Conservation (phyloP, 2,113 vertebrate genomes). For the Myrmecophaga tridactyla region DNA sequence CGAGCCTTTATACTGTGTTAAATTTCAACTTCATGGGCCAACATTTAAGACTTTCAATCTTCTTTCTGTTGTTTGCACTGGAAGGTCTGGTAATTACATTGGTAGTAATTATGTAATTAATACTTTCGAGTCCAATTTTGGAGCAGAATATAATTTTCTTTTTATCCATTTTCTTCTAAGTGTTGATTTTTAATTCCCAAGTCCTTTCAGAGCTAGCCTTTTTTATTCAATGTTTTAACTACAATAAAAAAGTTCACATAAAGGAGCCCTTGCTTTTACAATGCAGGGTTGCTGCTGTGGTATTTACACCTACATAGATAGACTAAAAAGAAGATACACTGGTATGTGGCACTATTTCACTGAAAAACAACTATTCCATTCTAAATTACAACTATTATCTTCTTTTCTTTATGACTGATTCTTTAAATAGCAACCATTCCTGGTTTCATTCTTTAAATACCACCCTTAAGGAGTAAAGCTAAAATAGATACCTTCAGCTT, state of each 20-base stretch:
- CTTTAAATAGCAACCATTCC: conserved; percentile 21
- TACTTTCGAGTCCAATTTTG: neutral
- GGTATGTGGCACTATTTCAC: neutral
- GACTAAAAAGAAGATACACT: neutral
- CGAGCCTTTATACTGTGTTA: neutral
- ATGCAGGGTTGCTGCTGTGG: neutral
- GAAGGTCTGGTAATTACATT: neutral
- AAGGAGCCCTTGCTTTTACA: neutral
- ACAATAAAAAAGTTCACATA: neutral
- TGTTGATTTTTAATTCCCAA: conserved; percentile 3
- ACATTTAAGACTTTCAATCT: neutral
- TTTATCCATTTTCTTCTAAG: neutral
- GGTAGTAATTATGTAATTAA: neutral
- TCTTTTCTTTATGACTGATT: conserved; percentile 11
- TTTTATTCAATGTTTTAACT: neutral
- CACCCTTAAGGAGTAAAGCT: conserved; percentile 6
- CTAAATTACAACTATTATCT: neutral
- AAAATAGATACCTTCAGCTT: conserved; percentile 1
- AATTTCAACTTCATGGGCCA: neutral
- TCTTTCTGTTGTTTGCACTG: neutral
- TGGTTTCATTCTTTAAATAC: conserved; percentile 55
- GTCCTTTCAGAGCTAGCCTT: neutral
- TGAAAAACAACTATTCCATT: neutral
- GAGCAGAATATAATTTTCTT: conserved; percentile 23
- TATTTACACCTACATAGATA: neutral